phyloP scores from a whole-genome alignment of 2,113 vertebrate genomes.

The Megaceryle torquata region DNA sequence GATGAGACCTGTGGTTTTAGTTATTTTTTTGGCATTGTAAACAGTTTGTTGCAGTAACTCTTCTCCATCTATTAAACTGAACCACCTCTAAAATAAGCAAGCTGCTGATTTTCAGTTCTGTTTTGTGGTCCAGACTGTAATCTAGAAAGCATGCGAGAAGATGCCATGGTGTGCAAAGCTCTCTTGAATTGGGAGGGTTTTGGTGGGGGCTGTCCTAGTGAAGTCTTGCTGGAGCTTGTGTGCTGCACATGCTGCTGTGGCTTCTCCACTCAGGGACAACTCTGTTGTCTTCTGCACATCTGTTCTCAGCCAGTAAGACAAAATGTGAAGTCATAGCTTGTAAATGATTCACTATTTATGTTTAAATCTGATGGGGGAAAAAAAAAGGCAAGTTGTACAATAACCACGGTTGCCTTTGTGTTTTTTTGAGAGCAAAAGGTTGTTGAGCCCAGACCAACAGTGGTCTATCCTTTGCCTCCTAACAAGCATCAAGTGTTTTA shows the following conservation, averaged over 20 bases:
- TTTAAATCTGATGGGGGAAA: neutral
- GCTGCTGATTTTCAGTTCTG: neutral
- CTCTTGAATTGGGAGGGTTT: neutral
- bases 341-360: fast-evolving
- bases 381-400: neutral
- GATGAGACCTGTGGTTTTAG: neutral
- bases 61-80: neutral
- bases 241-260: neutral
- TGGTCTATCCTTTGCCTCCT: neutral
- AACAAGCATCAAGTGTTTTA: neutral
- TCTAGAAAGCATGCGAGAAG: neutral
- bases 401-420: neutral
- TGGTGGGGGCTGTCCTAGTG: too few relatives aligned
- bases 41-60: neutral
- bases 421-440: neutral
- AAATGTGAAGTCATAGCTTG: neutral
- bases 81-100: neutral
- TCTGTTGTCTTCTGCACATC: fast-evolving
- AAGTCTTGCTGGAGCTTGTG: neutral
- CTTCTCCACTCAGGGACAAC: fast-evolving
- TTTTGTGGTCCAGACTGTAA: neutral
- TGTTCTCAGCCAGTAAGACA: neutral
- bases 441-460: fast-evolving
- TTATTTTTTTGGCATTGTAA: neutral
- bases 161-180: neutral